These are phyloP conservation scores for Yoshiicerus persimilis DNA, from an alignment of 1,140 invertebrate species.

Conservation along the genomic window DNA sequence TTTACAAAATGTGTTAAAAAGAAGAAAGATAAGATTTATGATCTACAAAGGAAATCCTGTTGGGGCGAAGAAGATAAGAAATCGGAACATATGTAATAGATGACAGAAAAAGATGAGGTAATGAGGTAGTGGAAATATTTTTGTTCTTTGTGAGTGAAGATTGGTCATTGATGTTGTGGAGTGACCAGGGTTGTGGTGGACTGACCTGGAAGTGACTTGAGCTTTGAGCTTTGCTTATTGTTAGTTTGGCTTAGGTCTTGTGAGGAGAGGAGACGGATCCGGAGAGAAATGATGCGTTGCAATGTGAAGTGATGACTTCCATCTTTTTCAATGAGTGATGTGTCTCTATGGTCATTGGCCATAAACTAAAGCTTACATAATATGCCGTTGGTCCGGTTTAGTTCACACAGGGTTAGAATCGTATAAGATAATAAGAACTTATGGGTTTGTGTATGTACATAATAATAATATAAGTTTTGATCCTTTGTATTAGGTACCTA, in stretches of 20 bases:
- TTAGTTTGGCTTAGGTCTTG: not conserved
- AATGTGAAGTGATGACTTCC: constrained; percentile 1
- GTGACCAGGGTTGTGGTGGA: not conserved
- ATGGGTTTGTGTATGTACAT: not conserved
- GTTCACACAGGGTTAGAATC: not conserved
- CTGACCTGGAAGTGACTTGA: not conserved
- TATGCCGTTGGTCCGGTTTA: not conserved
- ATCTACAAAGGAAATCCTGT: not conserved
- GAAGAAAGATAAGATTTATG: not conserved
- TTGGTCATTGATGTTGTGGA: not conserved
- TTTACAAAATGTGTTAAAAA: not conserved
- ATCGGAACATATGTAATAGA: not conserved
- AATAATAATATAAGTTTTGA: too few species aligned
- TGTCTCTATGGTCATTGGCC: not conserved
- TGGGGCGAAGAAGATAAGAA: not conserved
- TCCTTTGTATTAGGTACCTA: too few species aligned
- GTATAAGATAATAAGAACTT: not conserved
- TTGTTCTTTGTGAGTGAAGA: not conserved
- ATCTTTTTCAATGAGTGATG: constrained; percentile 19
- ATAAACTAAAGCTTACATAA: not conserved
- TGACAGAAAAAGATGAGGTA: not conserved
- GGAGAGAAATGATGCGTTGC: not conserved
- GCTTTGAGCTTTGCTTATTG: not conserved
- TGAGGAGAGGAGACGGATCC: not conserved
- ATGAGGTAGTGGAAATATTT: not conserved